Evolutionary conservation across 2,888 invertebrate genomes (phyloP).

Genomic region (Ommatoiulus sabulosus): DNA sequence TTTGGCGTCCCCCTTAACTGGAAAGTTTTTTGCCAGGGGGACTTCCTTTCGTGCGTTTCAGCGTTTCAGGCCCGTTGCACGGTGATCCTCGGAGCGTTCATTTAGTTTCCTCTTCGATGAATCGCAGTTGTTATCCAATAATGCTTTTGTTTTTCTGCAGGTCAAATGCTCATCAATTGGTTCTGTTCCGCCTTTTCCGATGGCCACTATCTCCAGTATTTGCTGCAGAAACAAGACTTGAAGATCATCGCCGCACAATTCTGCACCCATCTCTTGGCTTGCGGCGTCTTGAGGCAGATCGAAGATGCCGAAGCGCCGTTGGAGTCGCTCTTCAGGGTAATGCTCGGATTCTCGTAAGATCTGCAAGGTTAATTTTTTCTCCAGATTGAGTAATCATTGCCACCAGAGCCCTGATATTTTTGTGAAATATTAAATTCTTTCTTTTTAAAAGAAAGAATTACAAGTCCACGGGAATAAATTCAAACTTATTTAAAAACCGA

Average conservation of each 20-base stretch:
- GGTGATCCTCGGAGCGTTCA: neutral
- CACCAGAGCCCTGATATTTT: too few relatives aligned
- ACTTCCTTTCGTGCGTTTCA: conserved; percentile 18
- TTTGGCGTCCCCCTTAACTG: neutral
- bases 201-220: conserved; percentile 75
- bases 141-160: conserved; percentile 70
- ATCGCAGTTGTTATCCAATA: neutral
- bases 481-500: too few relatives aligned
- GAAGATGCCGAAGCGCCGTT: conserved; percentile 79
- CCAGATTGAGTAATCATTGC: too few relatives aligned
- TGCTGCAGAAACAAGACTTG: conserved; percentile 78
- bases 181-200: conserved; percentile 82
- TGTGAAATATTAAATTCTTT: too few relatives aligned
- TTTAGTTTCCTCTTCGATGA: neutral
- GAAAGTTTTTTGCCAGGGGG: neutral
- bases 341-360: too few relatives aligned
- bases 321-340: conserved; percentile 79
- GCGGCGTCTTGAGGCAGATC: conserved; percentile 85
- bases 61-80: neutral
- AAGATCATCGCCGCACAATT: conserved; percentile 83
- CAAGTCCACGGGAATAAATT: too few relatives aligned
- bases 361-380: too few relatives aligned
- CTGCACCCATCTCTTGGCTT: conserved; percentile 87
- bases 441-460: too few relatives aligned
- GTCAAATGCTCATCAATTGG: conserved; percentile 93